Conservation (phyloP, 2,888 invertebrate species). For the Crioceris asparagi region DNA sequence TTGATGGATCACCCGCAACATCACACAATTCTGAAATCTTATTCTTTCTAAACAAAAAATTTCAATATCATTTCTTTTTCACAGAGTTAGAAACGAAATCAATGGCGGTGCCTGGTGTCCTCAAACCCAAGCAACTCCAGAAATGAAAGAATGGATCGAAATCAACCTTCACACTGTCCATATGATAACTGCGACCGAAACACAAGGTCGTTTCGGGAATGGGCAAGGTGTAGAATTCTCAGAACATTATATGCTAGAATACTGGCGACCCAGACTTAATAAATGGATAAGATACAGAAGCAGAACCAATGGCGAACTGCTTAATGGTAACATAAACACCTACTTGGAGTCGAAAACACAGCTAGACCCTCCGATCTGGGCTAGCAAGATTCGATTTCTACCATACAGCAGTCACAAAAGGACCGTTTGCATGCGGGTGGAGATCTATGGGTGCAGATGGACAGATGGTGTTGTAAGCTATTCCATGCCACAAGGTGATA, state of each 20-base stretch:
- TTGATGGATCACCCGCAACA: too few species aligned
- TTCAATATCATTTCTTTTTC: slow-evolving; percentile 23
- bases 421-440: slow-evolving; percentile 86
- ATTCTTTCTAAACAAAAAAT: too few species aligned
- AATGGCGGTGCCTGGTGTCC: slow-evolving; percentile 94
- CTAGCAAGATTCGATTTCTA: slow-evolving; percentile 71
- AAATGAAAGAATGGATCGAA: slow-evolving; percentile 68
- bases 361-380: slow-evolving; percentile 76
- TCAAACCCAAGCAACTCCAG: slow-evolving; percentile 64
- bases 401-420: slow-evolving; percentile 74
- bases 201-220: slow-evolving; percentile 87
- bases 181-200: slow-evolving; percentile 69
- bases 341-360: slow-evolving; percentile 67
- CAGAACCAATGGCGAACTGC: slow-evolving; percentile 58
- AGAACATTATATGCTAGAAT: slow-evolving; percentile 73
- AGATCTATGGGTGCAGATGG: slow-evolving; percentile 81
- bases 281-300: slow-evolving; percentile 77
- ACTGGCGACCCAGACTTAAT: slow-evolving; percentile 68
- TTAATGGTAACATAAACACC: slow-evolving; percentile 79
- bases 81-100: slow-evolving; percentile 69
- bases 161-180: slow-evolving; percentile 68
- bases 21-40: too few species aligned
- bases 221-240: slow-evolving; percentile 83
- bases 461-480: slow-evolving; percentile 76
- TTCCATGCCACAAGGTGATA: slow-evolving; percentile 80